Evolutionary conservation across 2,797 vertebrate genomes (phyloP).

Genomic region (Micropoecilia bifurca): DNA sequence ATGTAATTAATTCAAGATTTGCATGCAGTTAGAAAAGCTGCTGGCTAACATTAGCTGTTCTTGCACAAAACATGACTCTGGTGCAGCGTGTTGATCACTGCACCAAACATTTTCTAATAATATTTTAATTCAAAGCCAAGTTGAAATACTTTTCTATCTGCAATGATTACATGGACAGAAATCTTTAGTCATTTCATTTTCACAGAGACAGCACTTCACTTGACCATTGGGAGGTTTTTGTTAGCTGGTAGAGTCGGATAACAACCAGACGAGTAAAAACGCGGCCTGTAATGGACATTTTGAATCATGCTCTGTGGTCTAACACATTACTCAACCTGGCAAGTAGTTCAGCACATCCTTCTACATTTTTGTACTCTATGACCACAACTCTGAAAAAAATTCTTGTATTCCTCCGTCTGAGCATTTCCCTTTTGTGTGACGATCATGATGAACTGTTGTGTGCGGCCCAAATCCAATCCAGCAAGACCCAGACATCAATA

Average conservation of each 20-base stretch:
- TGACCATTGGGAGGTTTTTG: not conserved
- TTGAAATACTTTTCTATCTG: not conserved
- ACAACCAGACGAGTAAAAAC: slow-evolving; percentile 17
- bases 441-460: slow-evolving; percentile 76
- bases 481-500: slow-evolving; percentile 73
- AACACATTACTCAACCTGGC: slow-evolving; percentile 61
- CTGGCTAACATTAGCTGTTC: not conserved
- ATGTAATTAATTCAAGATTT: not conserved
- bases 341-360: slow-evolving; percentile 29
- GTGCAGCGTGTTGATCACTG: not conserved
- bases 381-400: slow-evolving; percentile 47
- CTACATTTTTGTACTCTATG: slow-evolving; percentile 22
- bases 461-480: slow-evolving; percentile 72
- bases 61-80: not conserved
- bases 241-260: not conserved
- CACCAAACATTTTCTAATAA: too few relatives aligned
- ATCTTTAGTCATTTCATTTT: not conserved
- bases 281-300: slow-evolving; percentile 27
- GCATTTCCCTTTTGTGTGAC: slow-evolving; percentile 22
- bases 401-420: slow-evolving; percentile 33
- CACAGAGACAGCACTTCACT: too few relatives aligned
- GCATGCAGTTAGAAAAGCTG: not conserved
- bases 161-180: not conserved
- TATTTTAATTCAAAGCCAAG: not conserved
- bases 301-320: slow-evolving; percentile 29